Conservation (phyloP, 2,113 vertebrate species). For the Cercopithecus mona region DNA sequence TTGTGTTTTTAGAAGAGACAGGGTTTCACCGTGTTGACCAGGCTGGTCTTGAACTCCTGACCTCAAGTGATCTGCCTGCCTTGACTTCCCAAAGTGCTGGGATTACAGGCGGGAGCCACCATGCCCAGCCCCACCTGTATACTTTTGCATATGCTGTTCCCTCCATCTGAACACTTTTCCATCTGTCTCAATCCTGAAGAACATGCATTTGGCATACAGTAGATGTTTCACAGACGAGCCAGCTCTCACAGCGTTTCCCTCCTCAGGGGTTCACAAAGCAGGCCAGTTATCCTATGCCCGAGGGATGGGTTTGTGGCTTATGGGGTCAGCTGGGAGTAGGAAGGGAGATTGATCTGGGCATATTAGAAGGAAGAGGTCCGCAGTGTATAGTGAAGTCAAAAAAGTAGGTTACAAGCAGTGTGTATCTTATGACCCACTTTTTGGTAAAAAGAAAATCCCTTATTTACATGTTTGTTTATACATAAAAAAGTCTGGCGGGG, state of each 20-base stretch:
- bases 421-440: conserved; percentile 32
- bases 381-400: background rate
- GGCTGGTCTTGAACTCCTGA: too few relatives aligned
- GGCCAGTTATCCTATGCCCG: accelerated
- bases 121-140: too few relatives aligned
- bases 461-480: conserved; percentile 50
- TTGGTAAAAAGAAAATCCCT: background rate
- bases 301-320: background rate
- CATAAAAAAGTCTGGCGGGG: background rate
- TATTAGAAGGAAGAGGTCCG: background rate
- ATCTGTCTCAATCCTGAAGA: background rate
- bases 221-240: background rate
- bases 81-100: too few relatives aligned
- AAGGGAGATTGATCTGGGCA: background rate
- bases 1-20: too few relatives aligned
- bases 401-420: conserved; percentile 47
- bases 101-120: too few relatives aligned
- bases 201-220: background rate
- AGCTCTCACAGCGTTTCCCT: background rate
- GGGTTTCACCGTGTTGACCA: too few relatives aligned
- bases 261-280: background rate
- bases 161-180: background rate
- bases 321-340: background rate
- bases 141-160: background rate
- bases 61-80: too few relatives aligned